These are phyloP conservation scores for Rousettus leschenaultii DNA, from an alignment of 2,113 vertebrate genomes.

Conservation along the genomic window DNA sequence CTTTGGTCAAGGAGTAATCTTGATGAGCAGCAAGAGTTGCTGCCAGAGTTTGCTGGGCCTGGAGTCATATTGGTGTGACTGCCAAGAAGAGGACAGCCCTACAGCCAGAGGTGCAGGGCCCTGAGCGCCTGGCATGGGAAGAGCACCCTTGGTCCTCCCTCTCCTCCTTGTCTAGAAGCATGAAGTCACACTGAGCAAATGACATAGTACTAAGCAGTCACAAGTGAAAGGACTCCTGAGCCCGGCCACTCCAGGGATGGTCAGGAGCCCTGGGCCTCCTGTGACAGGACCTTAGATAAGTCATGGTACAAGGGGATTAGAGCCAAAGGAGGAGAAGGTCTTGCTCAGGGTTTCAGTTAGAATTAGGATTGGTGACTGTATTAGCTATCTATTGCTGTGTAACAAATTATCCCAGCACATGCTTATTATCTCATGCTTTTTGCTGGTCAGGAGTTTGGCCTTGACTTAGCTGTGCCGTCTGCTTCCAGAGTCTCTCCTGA, in stretches of 20 bases:
- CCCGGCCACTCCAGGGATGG: not conserved
- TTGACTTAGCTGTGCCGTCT: not conserved
- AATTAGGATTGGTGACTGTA: not conserved
- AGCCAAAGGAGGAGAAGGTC: not conserved
- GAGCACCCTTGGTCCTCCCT: not conserved
- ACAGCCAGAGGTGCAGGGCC: not conserved
- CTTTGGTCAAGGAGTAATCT: not conserved
- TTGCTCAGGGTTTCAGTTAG: not conserved
- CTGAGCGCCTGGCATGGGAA: not conserved
- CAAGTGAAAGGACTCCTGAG: not conserved
- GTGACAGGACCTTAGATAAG: not conserved
- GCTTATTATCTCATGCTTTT: no score
- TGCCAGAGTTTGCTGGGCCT: not conserved
- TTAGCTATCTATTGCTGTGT: not conserved
- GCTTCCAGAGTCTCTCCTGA: not conserved
- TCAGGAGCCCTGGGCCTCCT: not conserved
- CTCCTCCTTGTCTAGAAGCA: not conserved
- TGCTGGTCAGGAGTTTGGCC: not conserved
- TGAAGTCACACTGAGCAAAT: not conserved
- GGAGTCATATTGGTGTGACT: not conserved
- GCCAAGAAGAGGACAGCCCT: not conserved
- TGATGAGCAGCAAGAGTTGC: not conserved
- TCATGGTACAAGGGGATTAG: not conserved
- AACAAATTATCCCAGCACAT: not conserved
- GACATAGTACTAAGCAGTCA: not conserved